Base-by-base conservation (phyloP, 2,113 vertebrate genomes). In the Psettodes erumei region DNA sequence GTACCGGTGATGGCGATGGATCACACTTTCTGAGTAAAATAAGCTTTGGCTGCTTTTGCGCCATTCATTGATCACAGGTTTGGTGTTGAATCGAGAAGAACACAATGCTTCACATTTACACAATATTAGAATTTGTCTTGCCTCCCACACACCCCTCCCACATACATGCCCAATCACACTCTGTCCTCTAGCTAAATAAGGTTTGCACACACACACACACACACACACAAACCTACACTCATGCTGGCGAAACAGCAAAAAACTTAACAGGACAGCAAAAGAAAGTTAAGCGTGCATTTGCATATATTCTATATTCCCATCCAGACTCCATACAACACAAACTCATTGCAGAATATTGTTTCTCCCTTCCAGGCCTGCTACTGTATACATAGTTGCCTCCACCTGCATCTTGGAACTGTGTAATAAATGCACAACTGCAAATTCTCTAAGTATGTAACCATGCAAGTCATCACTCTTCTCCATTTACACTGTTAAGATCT, bases 41-140 rank as follows among this genome's bases (percentile, higher is more conserved):
- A 82, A 79, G 86, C 74, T 81, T 53, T 89, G 88, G 80, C 77
- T n/a, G 75, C 87, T 77, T 66, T 66, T 82, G 50, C 53, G 61
- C 69, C 79, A 71, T 85, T 91, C 77, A 87, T 86, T 89, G 84
- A 89, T 87, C 75, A 81, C 81, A 87, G 75, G 71, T 90, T 90
- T 81, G 65, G 74, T 88, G 82, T 81, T 76, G 79, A 89, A 84
- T 79, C 51, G 50, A 76, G 79, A 72, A 65, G 71, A 89, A 77
- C 82, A 87, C 81, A 88, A 83, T 83, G 81, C 81, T 79, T 84
- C 82, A 79, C 75, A 85, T 89, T 89, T 75, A 65, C n/a, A n/a
- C n/a, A n/a, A n/a, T 75, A 84, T 61, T 27, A 68, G 75, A 83
- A 82, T 86, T 75, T 66, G 61, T 80, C 81, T 75, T 73, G 67